Conservation (phyloP, 2,113 vertebrate genomes). For the Syngnathus typhle region DNA sequence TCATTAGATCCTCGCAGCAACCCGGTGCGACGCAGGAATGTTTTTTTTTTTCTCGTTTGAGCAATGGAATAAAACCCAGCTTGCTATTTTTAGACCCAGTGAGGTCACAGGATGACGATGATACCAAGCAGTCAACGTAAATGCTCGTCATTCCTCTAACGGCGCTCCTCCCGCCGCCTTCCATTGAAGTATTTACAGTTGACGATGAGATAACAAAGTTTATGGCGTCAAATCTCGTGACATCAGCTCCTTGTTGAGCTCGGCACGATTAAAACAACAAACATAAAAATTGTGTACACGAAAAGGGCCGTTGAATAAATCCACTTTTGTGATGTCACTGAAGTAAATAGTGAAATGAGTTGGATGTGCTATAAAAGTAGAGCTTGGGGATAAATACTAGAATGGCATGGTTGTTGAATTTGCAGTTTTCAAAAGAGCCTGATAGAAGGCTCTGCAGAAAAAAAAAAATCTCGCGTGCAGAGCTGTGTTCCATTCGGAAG, state of each 20-base stretch:
- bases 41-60: constrained; percentile 50
- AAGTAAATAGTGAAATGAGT: background rate
- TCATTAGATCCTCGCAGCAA: constrained; percentile 58
- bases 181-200: background rate
- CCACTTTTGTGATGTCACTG: background rate
- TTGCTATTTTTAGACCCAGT: constrained; percentile 56
- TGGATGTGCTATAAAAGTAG: background rate
- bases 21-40: constrained; percentile 51
- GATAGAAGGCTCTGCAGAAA: background rate
- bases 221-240: constrained; percentile 27
- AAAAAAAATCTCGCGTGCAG: background rate
- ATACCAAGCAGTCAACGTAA: constrained; percentile 27
- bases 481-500: background rate
- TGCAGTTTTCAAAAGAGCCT: too few species aligned
- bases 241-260: constrained; percentile 25
- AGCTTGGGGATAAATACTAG: background rate
- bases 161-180: constrained; percentile 4
- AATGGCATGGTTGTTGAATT: too few species aligned
- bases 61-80: constrained; percentile 47
- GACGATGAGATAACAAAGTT: constrained; percentile 15
- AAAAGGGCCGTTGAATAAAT: background rate
- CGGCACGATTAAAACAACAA: constrained; percentile 23
- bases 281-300: constrained; percentile 12
- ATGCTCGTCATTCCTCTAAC: constrained; percentile 27
- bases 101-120: constrained; percentile 45